Percentiles rank a stretch among this genome's conserved stretches.
Conservation (phyloP, 1,140 invertebrate species). For the Phenacoccus solenopsis region DNA sequence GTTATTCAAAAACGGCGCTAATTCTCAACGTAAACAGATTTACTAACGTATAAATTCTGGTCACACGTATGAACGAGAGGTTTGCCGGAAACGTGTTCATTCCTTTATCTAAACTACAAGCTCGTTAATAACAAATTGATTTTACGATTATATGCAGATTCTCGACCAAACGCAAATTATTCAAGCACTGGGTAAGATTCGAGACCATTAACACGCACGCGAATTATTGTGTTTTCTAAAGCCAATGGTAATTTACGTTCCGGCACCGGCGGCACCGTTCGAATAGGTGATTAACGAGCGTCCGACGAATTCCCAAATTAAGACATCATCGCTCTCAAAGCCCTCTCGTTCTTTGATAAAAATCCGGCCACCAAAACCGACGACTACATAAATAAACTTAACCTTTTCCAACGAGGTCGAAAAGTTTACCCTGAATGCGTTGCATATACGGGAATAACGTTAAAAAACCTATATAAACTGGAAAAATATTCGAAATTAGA, state of each 20-base stretch:
- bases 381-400: too few relatives aligned
- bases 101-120: not conserved
- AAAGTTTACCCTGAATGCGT: too few relatives aligned
- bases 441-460: too few relatives aligned
- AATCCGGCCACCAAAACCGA: too few relatives aligned
- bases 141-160: not conserved
- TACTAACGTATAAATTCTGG: not conserved
- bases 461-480: too few relatives aligned
- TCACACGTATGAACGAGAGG: not conserved
- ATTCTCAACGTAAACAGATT: not conserved
- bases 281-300: not conserved
- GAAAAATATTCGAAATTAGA: too few relatives aligned
- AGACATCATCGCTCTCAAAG: too few relatives aligned
- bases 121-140: conserved; percentile 3
- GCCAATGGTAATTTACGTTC: not conserved
- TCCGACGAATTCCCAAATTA: not conserved
- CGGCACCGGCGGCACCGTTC: too few relatives aligned
- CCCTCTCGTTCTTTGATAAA: too few relatives aligned
- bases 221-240: not conserved
- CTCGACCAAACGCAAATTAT: not conserved
- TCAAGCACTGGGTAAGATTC: not conserved
- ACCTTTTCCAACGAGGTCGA: too few relatives aligned
- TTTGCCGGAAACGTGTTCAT: not conserved
- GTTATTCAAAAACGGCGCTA: not conserved
- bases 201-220: not conserved